Evolutionary conservation across 2,797 vertebrate species (phyloP).

Genomic region (Leuciscus waleckii): DNA sequence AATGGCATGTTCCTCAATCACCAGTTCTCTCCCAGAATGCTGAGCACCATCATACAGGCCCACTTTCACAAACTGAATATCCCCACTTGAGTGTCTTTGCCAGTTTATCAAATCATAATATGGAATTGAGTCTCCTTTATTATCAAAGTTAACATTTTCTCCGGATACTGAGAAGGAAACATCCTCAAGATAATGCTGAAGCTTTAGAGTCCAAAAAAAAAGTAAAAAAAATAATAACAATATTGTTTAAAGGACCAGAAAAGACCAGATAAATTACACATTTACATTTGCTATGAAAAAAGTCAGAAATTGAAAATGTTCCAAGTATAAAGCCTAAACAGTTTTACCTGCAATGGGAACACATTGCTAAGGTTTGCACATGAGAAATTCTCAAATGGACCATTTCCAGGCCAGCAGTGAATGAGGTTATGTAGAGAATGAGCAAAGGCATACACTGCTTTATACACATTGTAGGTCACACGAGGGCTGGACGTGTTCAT

Average conservation of each 20-base stretch:
- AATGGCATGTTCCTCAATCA: constrained; percentile 59
- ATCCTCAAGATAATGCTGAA: constrained; percentile 66
- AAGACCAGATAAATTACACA: not conserved
- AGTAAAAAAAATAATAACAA: not conserved
- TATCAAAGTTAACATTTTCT: constrained; percentile 67
- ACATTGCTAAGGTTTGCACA: constrained; percentile 64
- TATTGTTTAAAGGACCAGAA: not conserved
- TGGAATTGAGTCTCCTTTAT: constrained; percentile 65
- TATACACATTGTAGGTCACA: constrained; percentile 67
- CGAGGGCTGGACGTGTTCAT: constrained; percentile 63
- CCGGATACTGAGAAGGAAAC: constrained; percentile 62
- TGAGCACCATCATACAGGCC: constrained; percentile 65
- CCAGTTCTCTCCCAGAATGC: constrained; percentile 59
- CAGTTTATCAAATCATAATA: constrained; percentile 71
- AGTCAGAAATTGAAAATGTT: not conserved
- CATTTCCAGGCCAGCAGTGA: constrained; percentile 57
- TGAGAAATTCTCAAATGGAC: constrained; percentile 58
- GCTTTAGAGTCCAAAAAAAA: constrained; percentile 45
- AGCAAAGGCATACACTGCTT: constrained; percentile 69
- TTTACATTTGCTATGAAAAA: not conserved
- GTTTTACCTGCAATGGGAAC: constrained; percentile 68
- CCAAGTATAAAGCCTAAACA: not conserved
- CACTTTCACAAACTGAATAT: constrained; percentile 63
- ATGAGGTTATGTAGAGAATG: constrained; percentile 65
- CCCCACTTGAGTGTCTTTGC: constrained; percentile 61